Base-by-base conservation (phyloP, 2,113 vertebrate genomes). In the Haplochromis vanheusdeni region DNA sequence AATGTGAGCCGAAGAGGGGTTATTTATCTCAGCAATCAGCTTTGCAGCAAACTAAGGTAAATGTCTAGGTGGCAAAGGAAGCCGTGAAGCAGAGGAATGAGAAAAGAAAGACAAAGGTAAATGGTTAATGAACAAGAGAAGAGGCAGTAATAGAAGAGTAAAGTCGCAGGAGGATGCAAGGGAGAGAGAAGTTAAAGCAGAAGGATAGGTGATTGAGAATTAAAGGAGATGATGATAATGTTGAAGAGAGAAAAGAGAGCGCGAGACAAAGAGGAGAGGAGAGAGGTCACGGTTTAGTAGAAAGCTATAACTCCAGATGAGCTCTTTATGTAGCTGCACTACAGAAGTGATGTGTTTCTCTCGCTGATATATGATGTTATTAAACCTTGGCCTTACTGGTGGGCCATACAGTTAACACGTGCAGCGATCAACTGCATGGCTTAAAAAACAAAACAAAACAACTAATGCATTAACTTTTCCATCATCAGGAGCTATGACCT, bases 291-390 rank as follows among this genome's bases (percentile, higher is more conserved):
- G 56, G 70, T 87, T 86, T 87, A 40, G 79, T 33, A 56, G 68
- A 70, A 33, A 58, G 52, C 84, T 79, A 90, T 87, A 94, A 93
- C 83, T 91, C 86, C 77, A 77, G 65, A 88, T 89, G 85, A 94
- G 87, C 68, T 90, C 87, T 92, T 92, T 81, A 90, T 92, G 87
- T 68, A 80, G 83, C 82, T 55, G 85, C 75, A 65, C 87, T 56
- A 55, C 19, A 35, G 79, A 77, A 45, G 52, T 80, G 86, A 83
- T 82, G 84, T 4, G 35, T 81, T 88, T 87, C 81, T 82, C 19
- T 5, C 1, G 4, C 35, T 93, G 89, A 92, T 91, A 54, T 86
- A 91, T 65, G 80, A 77, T 10, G 40, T 26, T 86, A 51, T 88
- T 94, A 84, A 86, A 87, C 40, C 19, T 37, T 54, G n/a, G 52